Conservation (phyloP, 2,113 vertebrate genomes). For the Brienomyrus longianalis region DNA sequence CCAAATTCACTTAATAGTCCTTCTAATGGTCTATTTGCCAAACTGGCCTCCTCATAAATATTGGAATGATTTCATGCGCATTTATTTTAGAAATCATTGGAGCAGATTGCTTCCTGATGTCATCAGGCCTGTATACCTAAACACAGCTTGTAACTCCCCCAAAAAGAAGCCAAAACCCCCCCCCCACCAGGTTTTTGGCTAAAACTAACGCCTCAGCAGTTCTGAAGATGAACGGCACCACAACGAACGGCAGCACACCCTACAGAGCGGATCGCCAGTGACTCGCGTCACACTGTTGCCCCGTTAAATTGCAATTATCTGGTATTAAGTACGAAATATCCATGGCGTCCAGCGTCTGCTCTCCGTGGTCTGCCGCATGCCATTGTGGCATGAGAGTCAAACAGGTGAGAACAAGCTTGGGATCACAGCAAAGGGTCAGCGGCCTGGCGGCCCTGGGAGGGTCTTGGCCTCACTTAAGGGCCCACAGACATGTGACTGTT, state of each 20-base stretch:
- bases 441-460: no score
- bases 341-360: conserved; percentile 30
- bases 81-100: not conserved
- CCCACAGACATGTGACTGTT: no score
- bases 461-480: no score
- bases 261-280: conserved; percentile 37
- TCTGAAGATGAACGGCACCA: not conserved
- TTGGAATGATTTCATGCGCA: not conserved
- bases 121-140: not conserved
- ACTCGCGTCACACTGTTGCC: conserved; percentile 53
- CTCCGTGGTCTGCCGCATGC: not conserved
- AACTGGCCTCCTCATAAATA: not conserved
- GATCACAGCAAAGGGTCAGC: no score
- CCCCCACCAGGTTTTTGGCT: not conserved
- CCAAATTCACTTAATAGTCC: not conserved
- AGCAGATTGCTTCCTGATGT: not conserved
- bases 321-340: conserved; percentile 48
- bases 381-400: not conserved
- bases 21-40: not conserved
- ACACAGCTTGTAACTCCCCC: not conserved
- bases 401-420: no score
- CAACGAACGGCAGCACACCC: not conserved
- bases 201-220: not conserved
- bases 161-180: not conserved
- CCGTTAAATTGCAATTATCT: conserved; percentile 56